Evolutionary conservation across 2,797 vertebrate species (phyloP), one percentile per base, ranked within the genome.

Genomic region (Chloroceryle inda): DNA sequence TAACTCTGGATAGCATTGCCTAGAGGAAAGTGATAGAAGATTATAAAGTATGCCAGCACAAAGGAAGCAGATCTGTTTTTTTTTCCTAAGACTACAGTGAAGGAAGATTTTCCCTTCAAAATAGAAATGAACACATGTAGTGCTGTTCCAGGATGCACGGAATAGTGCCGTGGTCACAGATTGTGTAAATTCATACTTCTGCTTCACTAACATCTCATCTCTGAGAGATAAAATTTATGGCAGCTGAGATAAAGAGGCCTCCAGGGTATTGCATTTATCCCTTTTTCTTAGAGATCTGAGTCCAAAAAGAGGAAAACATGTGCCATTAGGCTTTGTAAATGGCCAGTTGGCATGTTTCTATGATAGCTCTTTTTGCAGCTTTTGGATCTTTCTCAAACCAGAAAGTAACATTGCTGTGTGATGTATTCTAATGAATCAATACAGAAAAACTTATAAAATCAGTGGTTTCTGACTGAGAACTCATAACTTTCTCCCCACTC

Each of bases 11-110:
- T 72, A 9, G 98, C 97, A 27, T 98, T 97, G 5, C 83, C 76
- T 13, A 98, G 94, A 24, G 97, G 80, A 21, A 98, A 96, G 62
- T 92, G 77, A 79, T 96, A 94, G 71, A 92, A 94, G 81, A 98
- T 98, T 97, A 97, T 98, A 92, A 98, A 92, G 93, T 98, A 98
- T 61, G 97, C 96, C 68, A 99, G 81, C 1, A 97, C 96, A 45
- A 98, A 89, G 7, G 97, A 49, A 4, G 97, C 96, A 2, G 98
- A 98, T 75, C 96, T 96, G 80, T 97, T 98, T 97, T 98, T 98
- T 97, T 81, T 27, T 23, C 40, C 98, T 98, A 47, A 97, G 95
- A 33, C 89, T 31, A 97, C 96, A 97, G 87, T 98, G 98, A 85
- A 98, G 92, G 10, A 98, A 96, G 64, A 98, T 98, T 77, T 97